Conservation (phyloP, 2,888 invertebrate genomes). For the Lithophane leautieri region DNA sequence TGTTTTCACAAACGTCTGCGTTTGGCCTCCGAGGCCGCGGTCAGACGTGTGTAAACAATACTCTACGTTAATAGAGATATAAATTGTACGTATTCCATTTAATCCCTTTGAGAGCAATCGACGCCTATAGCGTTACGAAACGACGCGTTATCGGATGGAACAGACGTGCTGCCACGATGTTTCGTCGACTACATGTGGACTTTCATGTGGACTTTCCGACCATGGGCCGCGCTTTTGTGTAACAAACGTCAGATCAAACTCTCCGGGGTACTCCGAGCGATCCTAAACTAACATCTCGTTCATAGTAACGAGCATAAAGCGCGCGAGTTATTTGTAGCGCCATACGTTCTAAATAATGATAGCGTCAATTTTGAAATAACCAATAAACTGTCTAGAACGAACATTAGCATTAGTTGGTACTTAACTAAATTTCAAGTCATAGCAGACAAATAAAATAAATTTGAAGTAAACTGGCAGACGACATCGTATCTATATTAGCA, state of each 20-base stretch:
- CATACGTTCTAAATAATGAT: conserved; percentile 59
- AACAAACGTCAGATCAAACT: conserved; percentile 73
- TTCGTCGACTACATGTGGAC: conserved; percentile 68
- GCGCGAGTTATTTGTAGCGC: conserved; percentile 57
- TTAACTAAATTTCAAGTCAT: conserved; percentile 72
- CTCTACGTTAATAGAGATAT: conserved; percentile 89
- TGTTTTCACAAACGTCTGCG: conserved; percentile 87
- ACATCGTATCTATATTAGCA: conserved; percentile 83
- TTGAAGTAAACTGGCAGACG: conserved; percentile 78
- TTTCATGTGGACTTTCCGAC: conserved; percentile 69
- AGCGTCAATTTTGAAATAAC: conserved; percentile 73
- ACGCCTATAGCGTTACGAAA: conserved; percentile 80
- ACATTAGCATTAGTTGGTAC: conserved; percentile 77
- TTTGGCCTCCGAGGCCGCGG: conserved; percentile 83
- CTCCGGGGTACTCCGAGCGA: conserved; percentile 60
- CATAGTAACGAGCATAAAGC: conserved; percentile 52
- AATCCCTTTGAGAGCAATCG: conserved; percentile 86
- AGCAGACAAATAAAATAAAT: conserved; percentile 85
- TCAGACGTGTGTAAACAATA: conserved; percentile 87
- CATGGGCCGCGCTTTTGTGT: conserved; percentile 41
- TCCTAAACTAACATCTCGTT: conserved; percentile 77
- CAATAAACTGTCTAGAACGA: conserved; percentile 78
- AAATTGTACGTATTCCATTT: conserved; percentile 87
- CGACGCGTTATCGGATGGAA: conserved; percentile 78
- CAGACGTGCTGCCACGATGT: conserved; percentile 72